Conservation (phyloP, 2,888 invertebrate genomes). For the Trichogramma evanescens region DNA sequence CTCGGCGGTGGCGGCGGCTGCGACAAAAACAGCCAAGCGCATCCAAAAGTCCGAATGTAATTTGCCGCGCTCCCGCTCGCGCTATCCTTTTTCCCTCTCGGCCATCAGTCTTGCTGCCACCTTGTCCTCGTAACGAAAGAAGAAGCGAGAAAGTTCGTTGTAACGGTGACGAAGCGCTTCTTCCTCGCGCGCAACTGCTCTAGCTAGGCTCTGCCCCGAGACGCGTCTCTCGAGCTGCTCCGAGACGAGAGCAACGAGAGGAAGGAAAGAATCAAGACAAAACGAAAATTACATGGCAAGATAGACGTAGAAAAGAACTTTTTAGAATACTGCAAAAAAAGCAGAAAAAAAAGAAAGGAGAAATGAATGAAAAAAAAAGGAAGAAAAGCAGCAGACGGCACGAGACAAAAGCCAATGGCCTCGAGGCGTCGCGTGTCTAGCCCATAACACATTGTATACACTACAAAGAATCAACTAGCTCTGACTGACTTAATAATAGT, state of each 20-base stretch:
- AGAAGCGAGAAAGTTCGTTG: not conserved
- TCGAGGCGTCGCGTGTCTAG: not conserved
- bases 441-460: too few species aligned
- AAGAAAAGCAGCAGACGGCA: conserved; percentile 4
- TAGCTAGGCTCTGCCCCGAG: too few species aligned
- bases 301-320: too few species aligned
- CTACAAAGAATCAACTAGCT: too few species aligned
- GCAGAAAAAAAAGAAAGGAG: not conserved
- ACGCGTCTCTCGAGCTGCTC: too few species aligned
- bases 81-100: not conserved
- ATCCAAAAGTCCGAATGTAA: conserved; percentile 1
- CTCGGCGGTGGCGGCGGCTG: too few species aligned
- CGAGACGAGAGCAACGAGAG: too few species aligned
- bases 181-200: not conserved
- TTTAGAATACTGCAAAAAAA: not conserved
- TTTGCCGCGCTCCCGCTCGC: not conserved
- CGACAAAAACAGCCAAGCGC: not conserved
- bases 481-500: too few species aligned
- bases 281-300: not conserved
- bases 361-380: not conserved
- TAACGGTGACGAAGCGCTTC: conserved; percentile 5
- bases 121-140: not conserved
- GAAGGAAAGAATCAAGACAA: too few species aligned
- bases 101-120: not conserved
- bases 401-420: not conserved